A percentile compares a stretch with the other conserved stretches of the same genome.
Evolutionary conservation across 2,113 vertebrate species (phyloP).

Genomic region (Zosterops borbonicus): DNA sequence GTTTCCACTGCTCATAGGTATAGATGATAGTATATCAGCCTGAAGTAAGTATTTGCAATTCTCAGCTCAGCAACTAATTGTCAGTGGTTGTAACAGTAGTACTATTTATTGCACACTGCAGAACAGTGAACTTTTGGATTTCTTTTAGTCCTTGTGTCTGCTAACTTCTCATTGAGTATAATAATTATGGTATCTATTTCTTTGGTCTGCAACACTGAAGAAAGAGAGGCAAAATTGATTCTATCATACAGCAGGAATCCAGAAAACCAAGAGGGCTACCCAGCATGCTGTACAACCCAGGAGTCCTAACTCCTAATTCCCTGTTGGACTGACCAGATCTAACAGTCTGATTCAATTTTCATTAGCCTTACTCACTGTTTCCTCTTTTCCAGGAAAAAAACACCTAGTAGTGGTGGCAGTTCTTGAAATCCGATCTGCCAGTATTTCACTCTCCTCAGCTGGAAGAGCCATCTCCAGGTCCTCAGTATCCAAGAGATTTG

Average conservation of each 20-base stretch:
- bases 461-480: background rate
- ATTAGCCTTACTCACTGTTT: background rate
- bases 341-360: background rate
- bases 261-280: background rate
- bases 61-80: conserved; percentile 5
- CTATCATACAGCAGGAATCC: background rate
- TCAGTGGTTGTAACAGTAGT: background rate
- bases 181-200: background rate
- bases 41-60: background rate
- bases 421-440: background rate
- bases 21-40: background rate
- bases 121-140: background rate
- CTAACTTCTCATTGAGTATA: background rate
- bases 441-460: background rate
- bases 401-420: background rate
- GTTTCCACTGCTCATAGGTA: background rate
- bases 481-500: background rate
- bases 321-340: background rate
- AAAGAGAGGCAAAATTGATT: background rate
- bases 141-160: background rate
- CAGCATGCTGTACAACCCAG: background rate
- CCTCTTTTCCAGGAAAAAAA: background rate
- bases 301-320: background rate
- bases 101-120: background rate
- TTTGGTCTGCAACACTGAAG: background rate